phyloP scores from a whole-genome alignment of 2,113 vertebrate species.

The Burhinus oedicnemus region DNA sequence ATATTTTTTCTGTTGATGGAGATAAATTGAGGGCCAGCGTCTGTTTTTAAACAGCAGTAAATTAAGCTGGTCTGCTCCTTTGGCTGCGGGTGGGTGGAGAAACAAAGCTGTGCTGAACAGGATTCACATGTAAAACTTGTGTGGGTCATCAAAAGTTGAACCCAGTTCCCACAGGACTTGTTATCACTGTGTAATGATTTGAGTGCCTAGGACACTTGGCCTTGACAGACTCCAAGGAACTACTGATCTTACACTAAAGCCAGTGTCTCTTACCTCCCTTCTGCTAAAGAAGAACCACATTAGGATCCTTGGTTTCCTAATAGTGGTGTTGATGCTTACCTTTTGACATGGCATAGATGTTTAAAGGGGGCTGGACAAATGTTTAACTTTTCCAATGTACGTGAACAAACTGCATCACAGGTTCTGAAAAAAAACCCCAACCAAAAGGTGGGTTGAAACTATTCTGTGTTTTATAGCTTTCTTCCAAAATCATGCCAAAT shows the following conservation, averaged over 20 bases:
- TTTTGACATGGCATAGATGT: not conserved
- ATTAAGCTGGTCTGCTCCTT: slow-evolving; percentile 23
- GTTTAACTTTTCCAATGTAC: not conserved
- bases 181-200: not conserved
- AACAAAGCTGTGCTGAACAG: not conserved
- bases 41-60: slow-evolving; percentile 73
- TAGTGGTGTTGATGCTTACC: not conserved
- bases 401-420: fast-evolving
- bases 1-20: slow-evolving; percentile 56
- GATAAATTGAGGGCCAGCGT: slow-evolving; percentile 62
- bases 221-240: not conserved
- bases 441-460: not conserved
- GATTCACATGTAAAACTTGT: not conserved
- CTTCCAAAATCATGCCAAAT: not conserved
- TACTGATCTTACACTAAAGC: not conserved
- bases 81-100: not conserved
- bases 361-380: not conserved
- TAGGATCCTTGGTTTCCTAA: not conserved
- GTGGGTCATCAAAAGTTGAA: slow-evolving; percentile 9
- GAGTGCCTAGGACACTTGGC: not conserved
- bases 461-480: not conserved
- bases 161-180: not conserved
- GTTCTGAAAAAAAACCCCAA: not conserved
- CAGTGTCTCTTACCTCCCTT: not conserved
- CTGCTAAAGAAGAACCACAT: not conserved